Evolutionary conservation across 1,140 invertebrate genomes (phyloP).

Genomic region (Drosophila sp.): DNA sequence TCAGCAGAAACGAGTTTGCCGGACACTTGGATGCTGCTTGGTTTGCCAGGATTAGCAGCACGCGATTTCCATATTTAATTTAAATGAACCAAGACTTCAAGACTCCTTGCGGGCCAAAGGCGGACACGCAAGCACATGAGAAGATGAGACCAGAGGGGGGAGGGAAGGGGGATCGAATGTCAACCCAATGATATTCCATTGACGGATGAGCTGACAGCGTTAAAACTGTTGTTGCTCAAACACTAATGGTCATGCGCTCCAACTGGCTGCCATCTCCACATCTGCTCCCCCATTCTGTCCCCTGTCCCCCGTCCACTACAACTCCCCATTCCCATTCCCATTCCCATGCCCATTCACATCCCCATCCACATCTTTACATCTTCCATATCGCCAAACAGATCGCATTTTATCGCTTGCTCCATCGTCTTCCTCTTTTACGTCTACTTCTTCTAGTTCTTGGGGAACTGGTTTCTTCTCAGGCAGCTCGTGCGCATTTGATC

Average conservation of each 20-base stretch:
- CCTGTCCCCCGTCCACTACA: neutral
- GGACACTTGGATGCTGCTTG: constrained; percentile 5
- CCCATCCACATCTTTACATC: constrained; percentile 35
- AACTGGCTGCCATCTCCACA: constrained; percentile 7
- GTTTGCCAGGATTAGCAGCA: constrained; percentile 75
- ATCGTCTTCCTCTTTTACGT: constrained; percentile 21
- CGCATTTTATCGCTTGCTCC: constrained; percentile 54
- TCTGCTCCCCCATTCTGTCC: neutral
- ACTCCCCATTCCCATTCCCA: neutral
- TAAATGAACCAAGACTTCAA: constrained; percentile 65
- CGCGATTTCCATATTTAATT: constrained; percentile 84
- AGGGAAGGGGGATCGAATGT: constrained; percentile 71
- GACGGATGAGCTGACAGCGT: constrained; percentile 85
- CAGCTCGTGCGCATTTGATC: constrained; percentile 68
- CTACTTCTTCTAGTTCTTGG: neutral
- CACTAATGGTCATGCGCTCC: constrained; percentile 78
- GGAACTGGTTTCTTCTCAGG: constrained; percentile 52
- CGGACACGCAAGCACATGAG: constrained; percentile 54
- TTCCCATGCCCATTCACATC: no score
- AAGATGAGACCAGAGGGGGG: constrained; percentile 9
- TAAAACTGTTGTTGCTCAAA: constrained; percentile 84
- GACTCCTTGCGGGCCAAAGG: constrained; percentile 40
- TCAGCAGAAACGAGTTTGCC: constrained; percentile 54
- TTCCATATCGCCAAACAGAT: constrained; percentile 51
- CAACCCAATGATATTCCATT: constrained; percentile 84